These are phyloP conservation scores for Struthio camelus DNA, from an alignment of 2,113 vertebrate genomes.

Conservation along the genomic window DNA sequence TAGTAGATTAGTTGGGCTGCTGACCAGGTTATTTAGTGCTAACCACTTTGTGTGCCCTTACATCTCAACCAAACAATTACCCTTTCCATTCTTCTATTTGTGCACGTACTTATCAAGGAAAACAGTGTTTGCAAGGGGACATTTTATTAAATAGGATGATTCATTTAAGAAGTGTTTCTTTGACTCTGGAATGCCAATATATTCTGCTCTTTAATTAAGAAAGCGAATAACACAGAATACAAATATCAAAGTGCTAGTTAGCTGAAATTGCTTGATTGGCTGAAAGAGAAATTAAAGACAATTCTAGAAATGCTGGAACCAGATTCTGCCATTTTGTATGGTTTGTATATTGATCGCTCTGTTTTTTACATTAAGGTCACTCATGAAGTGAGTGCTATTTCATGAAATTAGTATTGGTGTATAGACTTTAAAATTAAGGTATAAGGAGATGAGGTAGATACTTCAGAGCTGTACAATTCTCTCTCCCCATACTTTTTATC, in stretches of 20 bases:
- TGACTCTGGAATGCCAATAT: background rate
- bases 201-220: background rate
- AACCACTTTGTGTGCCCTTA: constrained; percentile 50
- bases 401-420: background rate
- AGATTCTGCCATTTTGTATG: background rate
- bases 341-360: background rate
- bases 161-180: constrained; percentile 34
- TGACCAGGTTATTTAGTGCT: constrained; percentile 67
- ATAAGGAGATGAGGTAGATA: background rate
- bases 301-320: background rate
- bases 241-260: constrained; percentile 41
- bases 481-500: background rate
- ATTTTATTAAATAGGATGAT: background rate
- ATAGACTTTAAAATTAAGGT: background rate
- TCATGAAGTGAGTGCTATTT: background rate
- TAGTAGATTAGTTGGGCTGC: constrained; percentile 75
- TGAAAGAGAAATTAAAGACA: constrained; percentile 11
- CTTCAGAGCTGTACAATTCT: background rate
- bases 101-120: constrained; percentile 56
- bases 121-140: constrained; percentile 21
- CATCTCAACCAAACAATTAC: constrained; percentile 55
- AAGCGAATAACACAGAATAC: constrained; percentile 2
- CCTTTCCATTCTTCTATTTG: constrained; percentile 52
- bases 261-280: background rate
- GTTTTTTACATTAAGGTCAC: background rate